A percentile compares a stretch with the other conserved stretches of the same genome.
Evolutionary conservation across 1,140 invertebrate genomes (phyloP).

Genomic region (Apis florea): DNA sequence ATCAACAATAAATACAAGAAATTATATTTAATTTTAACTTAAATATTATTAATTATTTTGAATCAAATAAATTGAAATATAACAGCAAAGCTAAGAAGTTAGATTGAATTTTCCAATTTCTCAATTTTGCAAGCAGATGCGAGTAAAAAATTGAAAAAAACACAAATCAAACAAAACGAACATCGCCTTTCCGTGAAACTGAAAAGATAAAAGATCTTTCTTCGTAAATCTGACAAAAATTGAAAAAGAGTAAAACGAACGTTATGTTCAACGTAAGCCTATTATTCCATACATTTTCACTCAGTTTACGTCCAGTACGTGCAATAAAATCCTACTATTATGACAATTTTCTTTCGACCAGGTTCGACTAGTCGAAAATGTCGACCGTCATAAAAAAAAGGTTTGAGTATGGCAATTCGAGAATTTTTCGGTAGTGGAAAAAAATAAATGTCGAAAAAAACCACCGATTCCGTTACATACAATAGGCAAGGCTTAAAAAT

Average conservation of each 20-base stretch:
- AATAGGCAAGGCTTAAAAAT: constrained; percentile 67
- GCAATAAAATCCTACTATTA: constrained; percentile 48
- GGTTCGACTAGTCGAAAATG: constrained; percentile 13
- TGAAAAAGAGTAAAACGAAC: not conserved
- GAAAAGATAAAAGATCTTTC: not conserved
- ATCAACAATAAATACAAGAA: too few relatives aligned
- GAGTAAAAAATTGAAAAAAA: not conserved
- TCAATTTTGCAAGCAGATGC: not conserved
- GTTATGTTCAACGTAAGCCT: not conserved
- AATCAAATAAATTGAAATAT: not conserved
- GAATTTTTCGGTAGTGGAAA: not conserved
- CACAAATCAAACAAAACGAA: too few relatives aligned
- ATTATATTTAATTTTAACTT: too few relatives aligned
- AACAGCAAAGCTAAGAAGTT: not conserved
- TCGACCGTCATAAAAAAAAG: constrained; percentile 51
- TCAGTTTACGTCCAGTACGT: not conserved
- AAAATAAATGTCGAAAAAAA: constrained; percentile 57
- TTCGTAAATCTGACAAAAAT: not conserved
- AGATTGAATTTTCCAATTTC: not conserved
- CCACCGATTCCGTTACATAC: constrained; percentile 67
- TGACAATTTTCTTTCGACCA: constrained; percentile 36
- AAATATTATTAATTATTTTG: too few relatives aligned
- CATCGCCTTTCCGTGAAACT: not conserved
- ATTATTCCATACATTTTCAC: not conserved
- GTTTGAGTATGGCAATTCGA: not conserved